Percentiles rank a stretch among this genome's conserved stretches.
Evolutionary conservation across 2,113 vertebrate genomes (phyloP).

Genomic region (Phalacrocorax brasilianus): DNA sequence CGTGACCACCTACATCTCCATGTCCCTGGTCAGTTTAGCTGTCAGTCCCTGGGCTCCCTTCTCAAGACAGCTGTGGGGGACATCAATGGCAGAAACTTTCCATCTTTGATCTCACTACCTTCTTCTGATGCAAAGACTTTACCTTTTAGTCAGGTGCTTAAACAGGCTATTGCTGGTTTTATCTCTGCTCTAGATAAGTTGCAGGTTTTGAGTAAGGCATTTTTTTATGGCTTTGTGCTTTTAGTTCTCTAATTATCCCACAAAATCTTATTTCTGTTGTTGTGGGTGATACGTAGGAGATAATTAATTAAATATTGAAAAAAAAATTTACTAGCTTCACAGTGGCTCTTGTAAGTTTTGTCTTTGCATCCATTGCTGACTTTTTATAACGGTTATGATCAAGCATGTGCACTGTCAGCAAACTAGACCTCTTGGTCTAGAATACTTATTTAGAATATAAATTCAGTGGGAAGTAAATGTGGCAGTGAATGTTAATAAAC

Average conservation of each 20-base stretch:
- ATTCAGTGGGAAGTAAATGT: conserved; percentile 52
- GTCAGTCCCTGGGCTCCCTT: background rate
- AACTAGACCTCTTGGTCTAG: conserved; percentile 41
- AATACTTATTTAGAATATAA: conserved; percentile 57
- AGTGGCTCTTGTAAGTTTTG: conserved; percentile 26
- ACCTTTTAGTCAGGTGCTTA: background rate
- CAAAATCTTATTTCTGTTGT: background rate
- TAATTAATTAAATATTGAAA: conserved; percentile 20
- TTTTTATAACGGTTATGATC: conserved; percentile 56
- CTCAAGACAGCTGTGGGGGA: background rate
- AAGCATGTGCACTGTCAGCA: conserved; percentile 52
- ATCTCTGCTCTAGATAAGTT: background rate
- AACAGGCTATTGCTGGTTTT: background rate
- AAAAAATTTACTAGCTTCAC: background rate
- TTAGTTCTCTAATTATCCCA: background rate
- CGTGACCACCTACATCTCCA: background rate
- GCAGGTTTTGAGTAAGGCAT: background rate
- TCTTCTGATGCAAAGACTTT: background rate
- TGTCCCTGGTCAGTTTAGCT: background rate
- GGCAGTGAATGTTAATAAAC: conserved; percentile 34
- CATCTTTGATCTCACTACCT: background rate
- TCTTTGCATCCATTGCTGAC: conserved; percentile 32
- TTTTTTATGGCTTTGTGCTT: background rate
- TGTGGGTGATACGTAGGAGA: background rate
- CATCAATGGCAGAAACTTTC: background rate